A percentile compares a stretch with the other conserved stretches of the same genome.
These are phyloP conservation scores for Thecocarcelia acutangulata DNA, from an alignment of 2,888 invertebrate species.

Conservation along the genomic window DNA sequence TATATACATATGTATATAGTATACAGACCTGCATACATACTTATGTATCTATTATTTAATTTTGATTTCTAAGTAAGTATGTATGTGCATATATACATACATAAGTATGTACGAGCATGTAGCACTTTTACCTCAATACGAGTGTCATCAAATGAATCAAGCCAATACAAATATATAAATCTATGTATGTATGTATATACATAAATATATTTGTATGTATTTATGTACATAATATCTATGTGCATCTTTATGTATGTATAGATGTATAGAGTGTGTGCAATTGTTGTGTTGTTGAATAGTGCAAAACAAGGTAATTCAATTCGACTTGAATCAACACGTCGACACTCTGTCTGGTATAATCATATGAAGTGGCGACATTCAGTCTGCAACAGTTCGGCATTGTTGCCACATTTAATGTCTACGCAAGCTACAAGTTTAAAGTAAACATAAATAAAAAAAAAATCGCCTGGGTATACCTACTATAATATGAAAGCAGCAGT, in stretches of 20 bases:
- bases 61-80: not conserved
- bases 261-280: slow-evolving; percentile 38
- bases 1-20: too few relatives aligned
- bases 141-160: not conserved
- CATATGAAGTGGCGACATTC: slow-evolving; percentile 94
- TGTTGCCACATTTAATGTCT: slow-evolving; percentile 84
- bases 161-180: too few relatives aligned
- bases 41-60: too few relatives aligned
- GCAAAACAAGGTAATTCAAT: slow-evolving; percentile 68
- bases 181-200: not conserved
- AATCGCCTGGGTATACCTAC: slow-evolving; percentile 17
- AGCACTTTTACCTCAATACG: not conserved
- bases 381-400: slow-evolving; percentile 92
- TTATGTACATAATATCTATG: slow-evolving; percentile 7
- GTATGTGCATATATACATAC: not conserved
- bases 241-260: not conserved
- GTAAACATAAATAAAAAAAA: slow-evolving; percentile 44
- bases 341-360: slow-evolving; percentile 89
- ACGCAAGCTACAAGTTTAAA: slow-evolving; percentile 55
- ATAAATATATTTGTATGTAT: slow-evolving; percentile 11
- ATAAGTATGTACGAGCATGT: not conserved
- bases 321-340: slow-evolving; percentile 76
- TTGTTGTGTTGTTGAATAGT: slow-evolving; percentile 55
- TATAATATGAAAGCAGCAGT: slow-evolving; percentile 49
- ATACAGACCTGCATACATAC: too few relatives aligned